Percentiles rank a stretch among this genome's conserved stretches.
Conservation (phyloP, 1,140 invertebrate species). For the Ylistrum balloti region DNA sequence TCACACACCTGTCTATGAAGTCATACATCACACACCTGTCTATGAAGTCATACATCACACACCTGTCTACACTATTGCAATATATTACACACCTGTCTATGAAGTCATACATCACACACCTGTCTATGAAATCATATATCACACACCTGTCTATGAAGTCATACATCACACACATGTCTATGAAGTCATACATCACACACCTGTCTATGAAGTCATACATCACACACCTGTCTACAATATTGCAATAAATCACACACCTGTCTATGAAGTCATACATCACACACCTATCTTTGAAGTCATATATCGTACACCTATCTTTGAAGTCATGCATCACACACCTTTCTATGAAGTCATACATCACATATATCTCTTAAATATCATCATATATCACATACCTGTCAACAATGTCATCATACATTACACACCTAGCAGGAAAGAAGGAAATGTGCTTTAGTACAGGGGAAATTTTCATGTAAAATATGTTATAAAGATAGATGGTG, state of each 20-base stretch:
- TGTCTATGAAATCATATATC: background rate
- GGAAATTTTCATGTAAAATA: too few species aligned
- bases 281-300: background rate
- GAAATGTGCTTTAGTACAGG: too few species aligned
- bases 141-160: background rate
- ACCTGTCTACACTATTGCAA: too few species aligned
- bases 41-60: too few species aligned
- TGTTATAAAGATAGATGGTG: too few species aligned
- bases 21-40: too few species aligned
- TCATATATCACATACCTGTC: background rate
- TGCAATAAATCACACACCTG: background rate
- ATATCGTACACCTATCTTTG: background rate
- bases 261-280: background rate
- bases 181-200: too few species aligned
- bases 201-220: too few species aligned
- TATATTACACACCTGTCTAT: too few species aligned
- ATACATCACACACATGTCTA: background rate
- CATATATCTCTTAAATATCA: background rate
- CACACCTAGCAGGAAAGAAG: background rate
- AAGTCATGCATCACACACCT: background rate
- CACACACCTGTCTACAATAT: background rate
- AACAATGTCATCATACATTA: background rate
- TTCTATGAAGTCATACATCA: background rate
- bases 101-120: background rate
- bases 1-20: too few species aligned